A percentile compares a stretch with the other conserved stretches of the same genome.
phyloP scores from a whole-genome alignment of 2,797 vertebrate species.

The Danio choprae region DNA sequence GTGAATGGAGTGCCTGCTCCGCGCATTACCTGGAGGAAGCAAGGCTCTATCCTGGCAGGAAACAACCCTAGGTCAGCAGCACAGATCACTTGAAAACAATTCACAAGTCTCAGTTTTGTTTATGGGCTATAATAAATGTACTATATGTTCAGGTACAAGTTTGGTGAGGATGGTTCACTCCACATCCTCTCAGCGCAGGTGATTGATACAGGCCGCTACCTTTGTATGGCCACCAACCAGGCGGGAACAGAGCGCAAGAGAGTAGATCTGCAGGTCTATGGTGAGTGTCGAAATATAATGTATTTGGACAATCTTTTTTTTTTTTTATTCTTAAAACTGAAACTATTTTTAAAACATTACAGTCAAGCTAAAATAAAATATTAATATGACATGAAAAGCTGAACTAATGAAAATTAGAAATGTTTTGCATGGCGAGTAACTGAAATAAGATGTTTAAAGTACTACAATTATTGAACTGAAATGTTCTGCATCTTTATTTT shows the following conservation, averaged over 20 bases:
- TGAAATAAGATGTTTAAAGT: too few species aligned
- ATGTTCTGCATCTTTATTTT: too few species aligned
- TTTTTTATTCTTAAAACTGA: neutral
- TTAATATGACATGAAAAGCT: too few species aligned
- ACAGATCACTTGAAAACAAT: neutral
- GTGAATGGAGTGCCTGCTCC: slow-evolving; percentile 88
- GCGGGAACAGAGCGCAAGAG: slow-evolving; percentile 88
- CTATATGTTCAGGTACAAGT: slow-evolving; percentile 77
- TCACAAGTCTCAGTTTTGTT: slow-evolving; percentile 1
- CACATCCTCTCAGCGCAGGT: slow-evolving; percentile 84
- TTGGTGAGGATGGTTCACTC: slow-evolving; percentile 87
- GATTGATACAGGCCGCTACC: slow-evolving; percentile 87
- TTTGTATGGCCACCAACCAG: slow-evolving; percentile 92
- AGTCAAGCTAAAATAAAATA: too few species aligned
- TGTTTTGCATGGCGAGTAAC: too few species aligned
- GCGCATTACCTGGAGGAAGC: slow-evolving; percentile 93
- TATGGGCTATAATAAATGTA: neutral
- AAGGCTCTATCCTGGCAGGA: slow-evolving; percentile 84
- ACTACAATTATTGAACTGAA: too few species aligned
- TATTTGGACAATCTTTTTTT: neutral
- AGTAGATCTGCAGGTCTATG: slow-evolving; percentile 89
- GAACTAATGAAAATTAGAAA: too few species aligned
- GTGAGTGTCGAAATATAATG: slow-evolving; percentile 69
- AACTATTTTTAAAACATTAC: neutral
- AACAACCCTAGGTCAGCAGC: slow-evolving; percentile 83